Percentiles rank a stretch among this genome's conserved stretches.
Evolutionary conservation across 1,140 invertebrate genomes (phyloP).

Genomic region (Aphis gossypii): DNA sequence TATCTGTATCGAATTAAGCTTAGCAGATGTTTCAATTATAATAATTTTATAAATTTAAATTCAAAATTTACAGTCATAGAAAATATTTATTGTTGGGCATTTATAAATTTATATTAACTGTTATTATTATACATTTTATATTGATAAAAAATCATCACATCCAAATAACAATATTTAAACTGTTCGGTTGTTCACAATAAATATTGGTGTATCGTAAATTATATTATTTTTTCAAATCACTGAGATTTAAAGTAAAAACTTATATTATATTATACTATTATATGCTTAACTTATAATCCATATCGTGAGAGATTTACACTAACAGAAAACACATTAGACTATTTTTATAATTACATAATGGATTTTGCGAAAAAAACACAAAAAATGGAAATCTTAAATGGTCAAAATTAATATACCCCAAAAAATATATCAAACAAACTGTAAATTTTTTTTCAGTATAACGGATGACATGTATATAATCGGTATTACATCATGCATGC

Average conservation of each 20-base stretch:
- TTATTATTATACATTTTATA: neutral
- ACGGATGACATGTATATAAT: neutral
- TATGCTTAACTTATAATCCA: neutral
- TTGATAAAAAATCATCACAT: neutral
- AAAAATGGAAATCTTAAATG: neutral
- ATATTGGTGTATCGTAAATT: neutral
- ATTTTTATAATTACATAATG: neutral
- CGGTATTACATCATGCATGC: neutral
- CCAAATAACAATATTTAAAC: neutral
- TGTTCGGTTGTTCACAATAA: neutral
- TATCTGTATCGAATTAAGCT: neutral
- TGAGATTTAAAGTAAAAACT: neutral
- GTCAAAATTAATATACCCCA: neutral
- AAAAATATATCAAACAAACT: neutral
- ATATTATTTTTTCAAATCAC: neutral
- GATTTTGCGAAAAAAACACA: neutral
- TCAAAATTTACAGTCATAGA: neutral
- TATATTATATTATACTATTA: too few species aligned
- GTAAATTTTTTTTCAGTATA: neutral
- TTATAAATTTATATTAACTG: neutral
- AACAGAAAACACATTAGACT: neutral
- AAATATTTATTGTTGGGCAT: neutral
- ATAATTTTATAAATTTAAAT: neutral
- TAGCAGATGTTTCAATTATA: neutral
- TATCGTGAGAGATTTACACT: neutral